These are phyloP conservation scores for Lycodopsis pacificus DNA, from an alignment of 2,797 vertebrate species.

Conservation along the genomic window DNA sequence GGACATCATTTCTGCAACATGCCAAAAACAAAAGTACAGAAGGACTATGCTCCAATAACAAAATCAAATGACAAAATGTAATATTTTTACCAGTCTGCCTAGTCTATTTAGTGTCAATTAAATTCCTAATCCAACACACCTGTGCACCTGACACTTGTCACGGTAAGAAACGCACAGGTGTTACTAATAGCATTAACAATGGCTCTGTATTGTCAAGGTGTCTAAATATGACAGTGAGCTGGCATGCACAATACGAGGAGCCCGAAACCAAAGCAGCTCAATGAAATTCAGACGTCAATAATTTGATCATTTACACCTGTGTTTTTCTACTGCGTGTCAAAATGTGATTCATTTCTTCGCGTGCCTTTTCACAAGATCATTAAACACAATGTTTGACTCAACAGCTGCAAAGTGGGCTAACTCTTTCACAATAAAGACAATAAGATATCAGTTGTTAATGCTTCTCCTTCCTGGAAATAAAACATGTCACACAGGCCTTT, in stretches of 20 bases:
- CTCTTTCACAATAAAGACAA: not conserved
- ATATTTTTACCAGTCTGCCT: not conserved
- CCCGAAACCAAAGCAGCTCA: not conserved
- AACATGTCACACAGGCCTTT: conserved; percentile 11
- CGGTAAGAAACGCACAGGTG: not conserved
- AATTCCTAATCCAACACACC: not conserved
- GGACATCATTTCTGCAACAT: not conserved
- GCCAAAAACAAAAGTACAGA: not conserved
- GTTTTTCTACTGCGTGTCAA: not conserved
- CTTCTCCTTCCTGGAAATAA: conserved; percentile 15
- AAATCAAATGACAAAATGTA: not conserved
- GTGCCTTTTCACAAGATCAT: not conserved
- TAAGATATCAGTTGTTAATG: not conserved
- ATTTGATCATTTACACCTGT: not conserved
- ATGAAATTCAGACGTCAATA: not conserved
- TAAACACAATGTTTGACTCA: not conserved
- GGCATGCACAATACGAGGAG: not conserved
- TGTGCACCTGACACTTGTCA: conserved; percentile 1
- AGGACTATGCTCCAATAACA: not conserved
- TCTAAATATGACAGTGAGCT: not conserved
- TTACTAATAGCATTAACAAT: not conserved
- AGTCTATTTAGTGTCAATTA: not conserved
- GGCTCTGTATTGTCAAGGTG: not conserved
- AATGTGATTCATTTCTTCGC: too few species aligned
- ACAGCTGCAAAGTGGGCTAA: not conserved